Evolutionary conservation across 2,888 invertebrate genomes (phyloP).

Genomic region (Caenorhabditis zanzibari): DNA sequence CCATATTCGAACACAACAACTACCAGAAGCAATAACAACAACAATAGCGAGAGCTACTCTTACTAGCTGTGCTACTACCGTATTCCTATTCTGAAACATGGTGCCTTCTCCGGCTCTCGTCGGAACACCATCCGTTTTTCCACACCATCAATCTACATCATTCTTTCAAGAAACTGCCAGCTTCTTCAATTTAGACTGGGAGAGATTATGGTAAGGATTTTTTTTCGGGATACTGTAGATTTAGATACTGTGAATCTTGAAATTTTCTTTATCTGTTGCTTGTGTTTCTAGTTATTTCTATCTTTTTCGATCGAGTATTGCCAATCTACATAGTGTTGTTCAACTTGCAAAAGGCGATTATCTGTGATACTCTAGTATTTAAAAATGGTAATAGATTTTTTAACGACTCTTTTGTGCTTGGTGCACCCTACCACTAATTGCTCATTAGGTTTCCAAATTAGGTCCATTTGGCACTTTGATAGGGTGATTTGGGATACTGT

Average conservation of each 20-base stretch:
- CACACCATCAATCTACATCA: conserved; percentile 68
- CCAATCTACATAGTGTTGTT: not conserved
- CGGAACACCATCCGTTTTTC: conserved; percentile 68
- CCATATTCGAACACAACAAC: conserved; percentile 28
- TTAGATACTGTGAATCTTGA: no score
- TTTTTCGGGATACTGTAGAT: not conserved
- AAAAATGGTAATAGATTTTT: no score
- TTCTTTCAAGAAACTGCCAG: conserved; percentile 68
- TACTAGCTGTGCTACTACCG: conserved; percentile 5
- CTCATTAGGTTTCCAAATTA: no score
- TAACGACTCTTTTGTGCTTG: no score
- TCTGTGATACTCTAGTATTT: no score
- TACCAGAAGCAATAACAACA: conserved; percentile 12
- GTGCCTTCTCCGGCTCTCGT: conserved; percentile 70
- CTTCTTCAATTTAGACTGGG: conserved; percentile 67
- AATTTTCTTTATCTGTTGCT: not conserved
- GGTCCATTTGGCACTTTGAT: no score
- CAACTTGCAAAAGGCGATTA: not conserved
- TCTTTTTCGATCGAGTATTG: not conserved
- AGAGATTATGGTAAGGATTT: conserved; percentile 61
- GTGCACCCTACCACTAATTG: no score
- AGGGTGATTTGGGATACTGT: no score
- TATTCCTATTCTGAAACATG: conserved; percentile 50
- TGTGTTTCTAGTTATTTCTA: not conserved
- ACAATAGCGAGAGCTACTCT: not conserved